Base-by-base conservation (phyloP, 2,888 invertebrate genomes). In the Tuta absoluta region DNA sequence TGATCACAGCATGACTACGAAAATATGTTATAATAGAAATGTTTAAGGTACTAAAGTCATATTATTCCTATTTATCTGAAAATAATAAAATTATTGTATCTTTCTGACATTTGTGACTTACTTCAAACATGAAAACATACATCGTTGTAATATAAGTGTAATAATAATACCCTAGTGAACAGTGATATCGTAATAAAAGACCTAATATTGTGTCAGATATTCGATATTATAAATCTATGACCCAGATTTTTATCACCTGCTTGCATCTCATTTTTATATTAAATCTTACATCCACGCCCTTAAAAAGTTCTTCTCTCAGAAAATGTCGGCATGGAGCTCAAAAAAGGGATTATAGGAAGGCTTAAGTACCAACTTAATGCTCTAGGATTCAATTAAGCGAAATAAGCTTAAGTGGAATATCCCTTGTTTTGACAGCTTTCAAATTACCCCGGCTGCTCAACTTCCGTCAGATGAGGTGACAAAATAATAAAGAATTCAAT, bases 371-470 rank as follows among this genome's bases (percentile, higher is more conserved):
- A 33, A 56, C n/a, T 56, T 56, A 89, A 89, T 89, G 79, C 84
- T 79, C 88, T 89, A 90, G 87, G 87, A 91, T 90, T 91, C 91
- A 91, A 91, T 91, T 91, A 91, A 83, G 82, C 73, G 90, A 85
- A 91, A 91, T 91, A 89, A 91, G 89, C 90, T 91, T 90, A 90
- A 91, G 88, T 90, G 84, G 74, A 80, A 83, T 88, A 89, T 91
- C 90, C 88, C 85, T 85, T 91, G 86, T 91, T 91, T 76, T 91
- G 91, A 91, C 91, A 89, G 87, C 86, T 79, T 78, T 85, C 86
- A 84, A 88, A 89, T 91, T 88, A 88, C 82, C 66, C 64, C 41
- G 48, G 64, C 24, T 60, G 64, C 53, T 53, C 21, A 28, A 69
- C 69, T 72, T 72, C 74, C 74, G 72, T 71, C 66, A 64, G 57